A percentile compares a stretch with the other conserved stretches of the same genome.
These are phyloP conservation scores for Theretra japonica DNA, from an alignment of 2,888 invertebrate species.

Conservation along the genomic window DNA sequence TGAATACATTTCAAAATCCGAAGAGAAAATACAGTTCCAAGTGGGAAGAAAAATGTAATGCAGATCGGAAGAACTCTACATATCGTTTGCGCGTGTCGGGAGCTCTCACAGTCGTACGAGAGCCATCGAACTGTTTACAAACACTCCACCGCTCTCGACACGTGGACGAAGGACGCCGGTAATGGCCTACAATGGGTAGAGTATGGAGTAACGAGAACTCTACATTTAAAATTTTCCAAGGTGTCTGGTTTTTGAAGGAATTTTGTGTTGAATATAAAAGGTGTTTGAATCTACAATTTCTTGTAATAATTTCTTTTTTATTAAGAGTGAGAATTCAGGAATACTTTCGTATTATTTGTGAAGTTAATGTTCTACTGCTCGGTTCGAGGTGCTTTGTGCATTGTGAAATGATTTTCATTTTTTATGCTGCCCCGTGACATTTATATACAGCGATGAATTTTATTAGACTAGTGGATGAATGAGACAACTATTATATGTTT, in stretches of 20 bases:
- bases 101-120: not conserved
- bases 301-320: too few species aligned
- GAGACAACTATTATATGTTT: too few species aligned
- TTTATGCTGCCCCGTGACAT: too few species aligned
- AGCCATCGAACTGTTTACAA: constrained; percentile 13
- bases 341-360: too few species aligned
- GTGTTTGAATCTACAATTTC: too few species aligned
- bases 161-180: not conserved
- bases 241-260: not conserved
- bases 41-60: not conserved
- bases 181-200: constrained; percentile 7
- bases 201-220: not conserved
- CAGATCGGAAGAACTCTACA: not conserved
- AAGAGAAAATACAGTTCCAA: not conserved
- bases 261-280: too few species aligned
- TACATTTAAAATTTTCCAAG: not conserved
- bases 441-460: too few species aligned
- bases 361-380: too few species aligned
- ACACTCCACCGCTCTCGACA: not conserved
- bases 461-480: too few species aligned
- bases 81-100: constrained; percentile 9
- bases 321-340: too few species aligned
- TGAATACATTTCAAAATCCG: not conserved
- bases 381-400: too few species aligned
- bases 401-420: too few species aligned